A percentile compares a stretch with the other conserved stretches of the same genome.
phyloP scores from a whole-genome alignment of 2,888 invertebrate species.

The Hydroisotoma schaefferi region DNA sequence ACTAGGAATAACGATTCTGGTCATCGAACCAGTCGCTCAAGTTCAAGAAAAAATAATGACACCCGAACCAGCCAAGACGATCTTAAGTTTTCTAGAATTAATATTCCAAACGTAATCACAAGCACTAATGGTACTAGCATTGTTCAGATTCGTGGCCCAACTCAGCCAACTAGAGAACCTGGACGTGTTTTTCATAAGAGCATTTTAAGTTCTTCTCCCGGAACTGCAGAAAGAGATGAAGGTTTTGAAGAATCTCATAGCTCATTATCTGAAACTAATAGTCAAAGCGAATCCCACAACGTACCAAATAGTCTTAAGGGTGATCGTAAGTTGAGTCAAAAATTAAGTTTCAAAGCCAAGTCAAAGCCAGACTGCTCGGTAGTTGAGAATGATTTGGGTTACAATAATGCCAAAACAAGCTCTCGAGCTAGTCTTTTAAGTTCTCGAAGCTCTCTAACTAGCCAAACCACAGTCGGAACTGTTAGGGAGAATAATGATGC shows the following conservation, averaged over 20 bases:
- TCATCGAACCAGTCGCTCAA: not conserved
- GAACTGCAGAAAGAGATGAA: slow-evolving; percentile 69
- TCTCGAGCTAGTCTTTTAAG: slow-evolving; percentile 76
- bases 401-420: slow-evolving; percentile 51
- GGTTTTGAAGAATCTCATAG: slow-evolving; percentile 89
- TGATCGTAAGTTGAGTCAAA: slow-evolving; percentile 15
- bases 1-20: not conserved
- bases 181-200: slow-evolving; percentile 17
- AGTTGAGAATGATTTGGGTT: slow-evolving; percentile 41
- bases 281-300: slow-evolving; percentile 66
- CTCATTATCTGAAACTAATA: slow-evolving; percentile 78
- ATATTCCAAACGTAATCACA: slow-evolving; percentile 21
- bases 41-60: slow-evolving; percentile 31
- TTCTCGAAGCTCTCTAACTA: slow-evolving; percentile 78
- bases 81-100: slow-evolving; percentile 42
- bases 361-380: slow-evolving; percentile 48
- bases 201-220: slow-evolving; percentile 39
- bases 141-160: slow-evolving; percentile 25
- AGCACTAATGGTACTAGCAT: slow-evolving; percentile 31
- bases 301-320: not conserved
- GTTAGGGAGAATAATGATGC: slow-evolving; percentile 59
- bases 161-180: slow-evolving; percentile 1
- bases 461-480: slow-evolving; percentile 72
- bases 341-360: slow-evolving; percentile 49
- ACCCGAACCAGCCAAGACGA: slow-evolving; percentile 29